Base-by-base conservation (phyloP, 2,888 invertebrate genomes). In the Megalurothrips usitatus region DNA sequence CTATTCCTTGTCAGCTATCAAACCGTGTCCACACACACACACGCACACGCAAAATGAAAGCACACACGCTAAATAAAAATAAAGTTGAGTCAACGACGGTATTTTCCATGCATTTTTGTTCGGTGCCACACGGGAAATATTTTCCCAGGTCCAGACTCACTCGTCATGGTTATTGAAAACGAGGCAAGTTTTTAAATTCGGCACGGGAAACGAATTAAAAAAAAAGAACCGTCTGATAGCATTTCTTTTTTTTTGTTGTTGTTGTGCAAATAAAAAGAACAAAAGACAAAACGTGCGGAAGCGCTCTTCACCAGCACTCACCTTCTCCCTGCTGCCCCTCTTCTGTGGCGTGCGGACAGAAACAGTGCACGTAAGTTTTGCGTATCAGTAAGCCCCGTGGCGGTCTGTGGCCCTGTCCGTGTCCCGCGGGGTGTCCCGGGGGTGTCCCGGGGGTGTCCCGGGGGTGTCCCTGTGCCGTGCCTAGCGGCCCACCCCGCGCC, bases 251-350 rank as follows among this genome's bases (percentile, higher is more conserved):
- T 52, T 14, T 49, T 49, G 10, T 49, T 49, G 9, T 49, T 52
- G 12, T 52, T 19, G 14, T 17, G 17, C 14, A 3, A 19, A 11
- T 9, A 63, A 63, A 11, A 63, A 23, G 23, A 75, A 80, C 14
- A 28, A 79, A 48, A 80, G 19, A 23, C 11, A 19, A 80, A 79
- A 52, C 10, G 19, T 52, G 34, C 34, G 34, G 10, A 49, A 79
- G 52, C 52, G 48, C 52, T 79, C 79, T 23, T 9, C 78, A 4
- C 43, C 78, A 78, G 34, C 82, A 86, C 92, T 92, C 92, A 94
- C 94, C 93, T 94, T 94, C 88, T 94, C 94, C 88, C 93, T 91
- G 90, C 94, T 94, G 90, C 94, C 94, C 89, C 94, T 94, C 92
- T 94, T 94, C 94, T 94, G 92, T 85, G 83, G 84, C 84, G 81